These are phyloP conservation scores for Gallinago solitaria DNA, from an alignment of 2,797 vertebrate genomes.

Conservation along the genomic window DNA sequence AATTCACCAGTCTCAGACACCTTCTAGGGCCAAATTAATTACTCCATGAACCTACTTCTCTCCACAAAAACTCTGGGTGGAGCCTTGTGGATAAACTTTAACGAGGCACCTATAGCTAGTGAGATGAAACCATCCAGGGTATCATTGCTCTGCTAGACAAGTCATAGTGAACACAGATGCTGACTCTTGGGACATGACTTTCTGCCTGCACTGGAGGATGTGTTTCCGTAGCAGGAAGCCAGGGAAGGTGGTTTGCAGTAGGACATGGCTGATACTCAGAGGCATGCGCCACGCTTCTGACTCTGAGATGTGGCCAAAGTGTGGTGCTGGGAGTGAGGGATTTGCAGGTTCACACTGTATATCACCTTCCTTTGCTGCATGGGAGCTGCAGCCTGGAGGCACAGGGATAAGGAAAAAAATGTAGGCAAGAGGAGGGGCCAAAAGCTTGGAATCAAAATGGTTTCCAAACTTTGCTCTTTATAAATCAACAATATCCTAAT, in stretches of 20 bases:
- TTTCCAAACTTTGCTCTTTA: background rate
- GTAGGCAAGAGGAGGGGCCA: background rate
- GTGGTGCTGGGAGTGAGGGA: background rate
- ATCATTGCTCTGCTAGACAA: background rate
- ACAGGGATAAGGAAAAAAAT: background rate
- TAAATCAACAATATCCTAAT: background rate
- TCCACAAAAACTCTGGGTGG: background rate
- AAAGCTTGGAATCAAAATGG: background rate
- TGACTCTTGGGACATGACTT: background rate
- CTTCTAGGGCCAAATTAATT: background rate
- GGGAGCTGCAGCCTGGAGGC: background rate
- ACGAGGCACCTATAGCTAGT: background rate
- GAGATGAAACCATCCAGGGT: background rate
- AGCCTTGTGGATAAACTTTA: background rate
- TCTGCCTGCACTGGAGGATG: background rate
- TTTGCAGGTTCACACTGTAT: background rate
- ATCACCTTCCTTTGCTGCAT: background rate
- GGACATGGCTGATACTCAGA: background rate
- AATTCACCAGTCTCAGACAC: background rate
- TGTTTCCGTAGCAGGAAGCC: background rate
- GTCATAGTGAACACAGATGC: background rate
- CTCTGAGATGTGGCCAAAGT: background rate
- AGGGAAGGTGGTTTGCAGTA: background rate
- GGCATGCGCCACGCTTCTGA: rapidly evolving
- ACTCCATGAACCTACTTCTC: background rate